A percentile compares a stretch with the other conserved stretches of the same genome.
Conservation (phyloP, 2,113 vertebrate genomes). For the Salvelinus sp. region DNA sequence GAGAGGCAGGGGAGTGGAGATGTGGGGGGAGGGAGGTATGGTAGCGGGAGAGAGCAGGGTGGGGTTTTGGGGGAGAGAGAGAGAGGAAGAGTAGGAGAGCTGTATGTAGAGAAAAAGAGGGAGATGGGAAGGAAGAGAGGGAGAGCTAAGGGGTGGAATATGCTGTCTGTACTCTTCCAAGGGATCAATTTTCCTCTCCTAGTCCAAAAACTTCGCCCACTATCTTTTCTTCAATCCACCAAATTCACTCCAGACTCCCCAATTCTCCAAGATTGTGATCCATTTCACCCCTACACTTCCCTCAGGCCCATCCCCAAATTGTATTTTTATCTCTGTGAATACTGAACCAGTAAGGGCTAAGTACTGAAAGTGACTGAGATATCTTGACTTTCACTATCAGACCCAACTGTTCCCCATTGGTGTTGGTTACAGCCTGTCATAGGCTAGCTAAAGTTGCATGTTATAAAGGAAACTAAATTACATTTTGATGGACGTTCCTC, state of each 20-base stretch:
- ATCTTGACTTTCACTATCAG: no score
- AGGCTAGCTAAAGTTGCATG: neutral
- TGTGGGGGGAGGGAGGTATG: neutral
- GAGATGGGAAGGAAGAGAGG: constrained; percentile 23
- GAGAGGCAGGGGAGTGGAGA: no score
- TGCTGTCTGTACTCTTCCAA: no score
- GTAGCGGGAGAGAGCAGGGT: neutral
- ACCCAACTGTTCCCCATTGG: neutral
- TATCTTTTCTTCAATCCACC: neutral
- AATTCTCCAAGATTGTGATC: no score
- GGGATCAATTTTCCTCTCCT: no score
- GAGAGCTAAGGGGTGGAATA: neutral
- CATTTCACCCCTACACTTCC: no score
- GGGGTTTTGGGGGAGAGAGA: neutral
- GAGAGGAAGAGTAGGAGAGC: constrained; percentile 34
- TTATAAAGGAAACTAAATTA: neutral
- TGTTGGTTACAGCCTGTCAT: neutral
- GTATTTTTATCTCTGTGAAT: no score
- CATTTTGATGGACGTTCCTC: neutral
- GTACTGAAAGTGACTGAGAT: no score
- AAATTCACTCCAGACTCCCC: no score
- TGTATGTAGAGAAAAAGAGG: constrained; percentile 34
- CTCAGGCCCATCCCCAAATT: no score
- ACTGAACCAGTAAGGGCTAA: no score
- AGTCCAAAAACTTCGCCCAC: no score